phyloP scores from a whole-genome alignment of 2,888 invertebrate genomes.

The Leptodirus hochenwartii region DNA sequence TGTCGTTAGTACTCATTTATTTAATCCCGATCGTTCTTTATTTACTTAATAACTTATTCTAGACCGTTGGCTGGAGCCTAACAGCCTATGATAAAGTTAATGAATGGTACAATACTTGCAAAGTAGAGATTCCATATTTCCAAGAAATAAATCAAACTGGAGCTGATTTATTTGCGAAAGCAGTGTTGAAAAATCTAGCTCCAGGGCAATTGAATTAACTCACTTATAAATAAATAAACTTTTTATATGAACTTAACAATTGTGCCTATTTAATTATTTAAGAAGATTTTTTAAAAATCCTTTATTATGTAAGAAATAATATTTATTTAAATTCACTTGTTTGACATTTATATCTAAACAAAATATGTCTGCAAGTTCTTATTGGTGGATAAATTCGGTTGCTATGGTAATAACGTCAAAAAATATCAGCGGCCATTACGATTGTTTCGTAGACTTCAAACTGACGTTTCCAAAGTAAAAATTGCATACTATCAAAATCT shows the following conservation, averaged over 20 bases:
- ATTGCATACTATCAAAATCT: no score
- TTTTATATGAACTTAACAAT: constrained; percentile 2
- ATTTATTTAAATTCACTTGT: no score
- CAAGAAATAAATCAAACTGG: constrained; percentile 37
- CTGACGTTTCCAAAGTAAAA: no score
- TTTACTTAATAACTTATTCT: constrained; percentile 15
- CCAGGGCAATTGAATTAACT: constrained; percentile 21
- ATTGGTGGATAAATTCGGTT: no score
- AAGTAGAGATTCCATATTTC: constrained; percentile 34
- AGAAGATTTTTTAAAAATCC: no score
- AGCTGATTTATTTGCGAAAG: constrained; percentile 36
- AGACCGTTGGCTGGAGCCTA: constrained; percentile 41
- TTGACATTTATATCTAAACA: no score
- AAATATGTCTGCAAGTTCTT: no score
- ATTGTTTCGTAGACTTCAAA: no score
- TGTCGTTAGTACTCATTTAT: constrained; percentile 27
- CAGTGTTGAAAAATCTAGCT: constrained; percentile 34
- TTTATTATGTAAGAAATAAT: no score
- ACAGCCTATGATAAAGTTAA: constrained; percentile 35
- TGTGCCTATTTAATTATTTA: not conserved
- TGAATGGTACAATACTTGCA: constrained; percentile 39
- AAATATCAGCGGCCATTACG: no score
- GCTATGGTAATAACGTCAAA: no score
- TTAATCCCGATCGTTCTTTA: constrained; percentile 4
- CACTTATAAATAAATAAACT: not conserved